Evolutionary conservation across 2,113 vertebrate genomes (phyloP), one percentile per base, ranked within the genome.

Genomic region (Brachyhypopomus gauderio): DNA sequence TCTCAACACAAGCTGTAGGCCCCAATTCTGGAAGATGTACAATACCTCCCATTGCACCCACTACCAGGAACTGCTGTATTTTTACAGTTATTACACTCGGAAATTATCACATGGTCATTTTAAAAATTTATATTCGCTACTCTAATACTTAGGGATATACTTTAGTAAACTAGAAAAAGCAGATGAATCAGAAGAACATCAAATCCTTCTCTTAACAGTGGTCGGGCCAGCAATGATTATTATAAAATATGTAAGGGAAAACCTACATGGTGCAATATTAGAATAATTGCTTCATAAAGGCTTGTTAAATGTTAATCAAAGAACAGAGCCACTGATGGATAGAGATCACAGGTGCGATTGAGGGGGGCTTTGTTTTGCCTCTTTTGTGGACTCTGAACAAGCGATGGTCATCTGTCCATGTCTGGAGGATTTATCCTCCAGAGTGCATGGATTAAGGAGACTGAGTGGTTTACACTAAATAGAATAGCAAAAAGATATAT

Each of bases 381-480:
- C 77, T 71, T 73, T 63, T 80, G 52, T 64, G 14, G 36, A 23
- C 27, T 45, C 58, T 48, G 38, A 36, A 20, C 59, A 73, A 63
- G 64, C 48, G n/a, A 72, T 52, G 63, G 41, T 41, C 58, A 74
- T n/a, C 34, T 9, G 41, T 30, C 41, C 72, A 36, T 12, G 48
- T 62, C 70, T 64, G 19, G 6, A 11, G 36, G 41, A 80, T 73
- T 73, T 73, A 73, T 52, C 22, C 34, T 69, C 34, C 64, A 23
- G 22, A 34, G 67, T 20, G 55, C 23, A 45, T 22, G 38, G 70
- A 73, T 62, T 20, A 73, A 48, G 38, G 36, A 2, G 5, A 62
- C 34, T 7, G 69, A 72, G 38, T 36, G 48, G 67, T 79, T 72
- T 62, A 72, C 38, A 60, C 30, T 67, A 79, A 60, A 72, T 63